Percentiles rank a stretch among this genome's conserved stretches.
Evolutionary conservation across 2,797 vertebrate genomes (phyloP).

Genomic region (Glyptemys insculpta): DNA sequence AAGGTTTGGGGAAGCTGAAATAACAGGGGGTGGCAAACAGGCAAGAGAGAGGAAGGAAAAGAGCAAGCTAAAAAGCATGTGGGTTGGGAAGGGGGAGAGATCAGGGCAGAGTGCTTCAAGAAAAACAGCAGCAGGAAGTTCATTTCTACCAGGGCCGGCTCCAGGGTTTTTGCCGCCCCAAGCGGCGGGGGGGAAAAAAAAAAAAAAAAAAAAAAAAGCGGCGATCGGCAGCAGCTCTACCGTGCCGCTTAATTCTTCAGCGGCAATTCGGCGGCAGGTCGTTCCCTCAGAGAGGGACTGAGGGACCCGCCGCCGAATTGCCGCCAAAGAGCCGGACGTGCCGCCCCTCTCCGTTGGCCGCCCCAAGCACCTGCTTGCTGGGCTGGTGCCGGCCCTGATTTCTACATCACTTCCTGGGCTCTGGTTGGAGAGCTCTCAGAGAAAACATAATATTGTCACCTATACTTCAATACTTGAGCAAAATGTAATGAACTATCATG

Average conservation of each 20-base stretch:
- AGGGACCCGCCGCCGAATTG: too few relatives aligned
- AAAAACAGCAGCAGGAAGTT: not conserved
- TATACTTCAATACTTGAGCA: not conserved
- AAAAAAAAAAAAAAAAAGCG: too few relatives aligned
- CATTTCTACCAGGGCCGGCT: not conserved
- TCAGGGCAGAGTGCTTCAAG: not conserved
- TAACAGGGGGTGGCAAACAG: not conserved
- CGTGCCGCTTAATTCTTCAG: too few relatives aligned
- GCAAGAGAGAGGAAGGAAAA: not conserved
- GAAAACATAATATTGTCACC: not conserved
- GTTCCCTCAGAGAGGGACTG: too few relatives aligned
- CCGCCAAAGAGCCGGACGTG: too few relatives aligned
- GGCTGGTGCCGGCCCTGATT: not conserved
- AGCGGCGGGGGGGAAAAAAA: too few relatives aligned
- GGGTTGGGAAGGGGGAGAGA: too few relatives aligned
- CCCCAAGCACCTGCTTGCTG: too few relatives aligned
- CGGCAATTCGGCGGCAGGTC: too few relatives aligned
- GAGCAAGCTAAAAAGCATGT: not conserved
- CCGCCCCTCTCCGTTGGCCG: too few relatives aligned
- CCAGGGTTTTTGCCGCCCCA: too few relatives aligned
- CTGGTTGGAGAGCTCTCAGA: not conserved
- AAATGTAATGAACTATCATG: rapidly evolving
- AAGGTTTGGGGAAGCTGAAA: not conserved
- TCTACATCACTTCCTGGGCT: not conserved
- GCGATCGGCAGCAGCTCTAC: too few relatives aligned